Percentiles rank a stretch among this genome's conserved stretches.
Conservation (phyloP, 2,797 vertebrate species). For the Arrhamphus sclerolepis region DNA sequence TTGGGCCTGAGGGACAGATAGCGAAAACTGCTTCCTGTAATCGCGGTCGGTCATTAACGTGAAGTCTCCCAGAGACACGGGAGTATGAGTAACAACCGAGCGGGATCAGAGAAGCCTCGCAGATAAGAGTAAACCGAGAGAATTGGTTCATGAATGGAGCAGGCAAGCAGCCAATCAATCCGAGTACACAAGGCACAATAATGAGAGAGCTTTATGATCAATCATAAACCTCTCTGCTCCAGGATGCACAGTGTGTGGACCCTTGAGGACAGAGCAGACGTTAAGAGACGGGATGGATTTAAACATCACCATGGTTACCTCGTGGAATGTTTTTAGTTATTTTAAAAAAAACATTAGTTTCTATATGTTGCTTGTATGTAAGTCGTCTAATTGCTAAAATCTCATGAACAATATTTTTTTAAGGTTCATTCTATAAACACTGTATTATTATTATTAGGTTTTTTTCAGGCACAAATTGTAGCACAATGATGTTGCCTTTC, state of each 20-base stretch:
- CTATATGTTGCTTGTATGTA: neutral
- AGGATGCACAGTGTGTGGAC: conserved; percentile 7
- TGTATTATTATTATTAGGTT: too few relatives aligned
- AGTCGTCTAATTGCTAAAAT: neutral
- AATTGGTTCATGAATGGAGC: too few relatives aligned
- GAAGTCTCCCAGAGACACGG: conserved; percentile 41
- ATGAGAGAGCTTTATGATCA: conserved; percentile 39
- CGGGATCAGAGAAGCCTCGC: conserved; percentile 20
- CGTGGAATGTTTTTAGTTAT: too few relatives aligned
- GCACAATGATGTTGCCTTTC: too few relatives aligned
- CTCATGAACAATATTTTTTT: too few relatives aligned
- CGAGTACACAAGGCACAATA: too few relatives aligned
- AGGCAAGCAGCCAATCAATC: conserved; percentile 50
- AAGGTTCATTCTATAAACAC: too few relatives aligned
- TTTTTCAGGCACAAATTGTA: too few relatives aligned
- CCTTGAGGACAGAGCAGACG: neutral
- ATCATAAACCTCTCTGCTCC: conserved; percentile 46
- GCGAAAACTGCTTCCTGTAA: conserved; percentile 56
- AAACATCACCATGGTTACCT: neutral
- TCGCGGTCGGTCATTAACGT: conserved; percentile 46
- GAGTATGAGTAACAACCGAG: conserved; percentile 44
- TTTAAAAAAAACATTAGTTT: too few relatives aligned
- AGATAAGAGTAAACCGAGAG: too few relatives aligned
- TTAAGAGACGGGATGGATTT: conserved; percentile 10
- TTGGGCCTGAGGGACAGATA: conserved; percentile 62